phyloP scores from a whole-genome alignment of 2,113 vertebrate species.

The Triplophysa rosa region DNA sequence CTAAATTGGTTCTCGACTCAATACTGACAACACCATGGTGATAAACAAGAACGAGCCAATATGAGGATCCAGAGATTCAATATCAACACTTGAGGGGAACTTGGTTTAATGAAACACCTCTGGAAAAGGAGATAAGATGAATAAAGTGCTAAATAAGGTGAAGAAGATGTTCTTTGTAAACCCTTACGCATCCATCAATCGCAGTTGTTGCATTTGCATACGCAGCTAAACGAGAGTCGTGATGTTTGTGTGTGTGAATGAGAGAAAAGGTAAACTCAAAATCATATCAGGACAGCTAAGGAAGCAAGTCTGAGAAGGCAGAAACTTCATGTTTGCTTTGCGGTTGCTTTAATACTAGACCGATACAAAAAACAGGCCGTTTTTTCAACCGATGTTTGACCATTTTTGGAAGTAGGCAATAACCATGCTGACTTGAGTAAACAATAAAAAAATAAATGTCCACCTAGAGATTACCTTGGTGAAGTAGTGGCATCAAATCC shows the following conservation, averaged over 20 bases:
- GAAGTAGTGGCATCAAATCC: too few species aligned
- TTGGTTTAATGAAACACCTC: conserved; percentile 27
- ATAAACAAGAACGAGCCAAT: conserved; percentile 21
- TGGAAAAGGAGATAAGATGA: conserved; percentile 5
- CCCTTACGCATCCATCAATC: conserved; percentile 25
- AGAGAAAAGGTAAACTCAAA: conserved; percentile 30
- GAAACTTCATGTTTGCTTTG: too few species aligned
- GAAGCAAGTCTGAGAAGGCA: background rate
- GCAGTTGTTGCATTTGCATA: conserved; percentile 56
- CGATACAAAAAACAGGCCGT: too few species aligned
- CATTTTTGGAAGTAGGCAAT: too few species aligned
- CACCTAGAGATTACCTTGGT: too few species aligned
- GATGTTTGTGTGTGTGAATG: conserved; percentile 58
- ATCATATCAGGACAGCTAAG: conserved; percentile 37
- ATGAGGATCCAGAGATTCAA: conserved; percentile 27
- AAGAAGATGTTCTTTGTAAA: background rate
- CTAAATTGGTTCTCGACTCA: background rate
- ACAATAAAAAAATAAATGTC: too few species aligned
- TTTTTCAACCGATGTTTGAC: too few species aligned
- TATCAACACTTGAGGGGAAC: conserved; percentile 29
- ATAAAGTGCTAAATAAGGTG: background rate
- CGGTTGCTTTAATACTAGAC: too few species aligned
- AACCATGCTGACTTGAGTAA: too few species aligned
- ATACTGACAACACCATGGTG: background rate
- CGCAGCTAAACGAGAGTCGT: conserved; percentile 51